Percentiles rank a stretch among this genome's conserved stretches.
Evolutionary conservation across 2,797 vertebrate species (phyloP).

Genomic region (Coregonus sp.): DNA sequence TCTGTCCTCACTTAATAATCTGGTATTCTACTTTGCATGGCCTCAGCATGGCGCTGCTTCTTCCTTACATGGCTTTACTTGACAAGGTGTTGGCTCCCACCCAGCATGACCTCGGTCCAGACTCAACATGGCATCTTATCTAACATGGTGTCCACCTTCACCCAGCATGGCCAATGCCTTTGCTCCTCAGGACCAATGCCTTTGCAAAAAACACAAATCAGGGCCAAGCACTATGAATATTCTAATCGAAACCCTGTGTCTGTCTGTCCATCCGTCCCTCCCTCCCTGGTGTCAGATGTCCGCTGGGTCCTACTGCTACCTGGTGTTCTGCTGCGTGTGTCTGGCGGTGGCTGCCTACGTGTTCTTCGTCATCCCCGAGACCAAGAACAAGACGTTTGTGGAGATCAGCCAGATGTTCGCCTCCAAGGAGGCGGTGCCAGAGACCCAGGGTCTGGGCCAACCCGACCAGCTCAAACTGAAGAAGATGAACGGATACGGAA

Average conservation of each 20-base stretch:
- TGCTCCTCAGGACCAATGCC: neutral
- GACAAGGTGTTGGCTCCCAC: neutral
- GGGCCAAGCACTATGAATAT: neutral
- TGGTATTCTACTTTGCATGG: neutral
- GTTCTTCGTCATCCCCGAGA: slow-evolving; percentile 85
- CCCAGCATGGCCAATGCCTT: neutral
- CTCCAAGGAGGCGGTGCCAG: slow-evolving; percentile 63
- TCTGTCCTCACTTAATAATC: neutral
- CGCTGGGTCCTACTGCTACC: slow-evolving; percentile 85
- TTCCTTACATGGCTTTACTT: neutral
- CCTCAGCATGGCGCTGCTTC: neutral
- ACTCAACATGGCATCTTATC: neutral
- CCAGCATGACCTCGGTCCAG: neutral
- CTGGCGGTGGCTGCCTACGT: slow-evolving; percentile 80
- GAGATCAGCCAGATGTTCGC: slow-evolving; percentile 87
- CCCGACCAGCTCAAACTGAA: slow-evolving; percentile 76
- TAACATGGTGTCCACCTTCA: neutral
- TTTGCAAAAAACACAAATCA: neutral
- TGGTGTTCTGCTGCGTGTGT: slow-evolving; percentile 84
- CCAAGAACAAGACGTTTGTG: slow-evolving; percentile 91
- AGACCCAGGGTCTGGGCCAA: slow-evolving; percentile 63
- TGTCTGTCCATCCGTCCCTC: slow-evolving; percentile 5
- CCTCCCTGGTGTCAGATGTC: slow-evolving; percentile 74
- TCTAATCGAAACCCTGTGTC: neutral
- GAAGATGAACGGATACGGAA: slow-evolving; percentile 82